Conservation (phyloP, 2,113 vertebrate genomes). For the Climacteris rufus region DNA sequence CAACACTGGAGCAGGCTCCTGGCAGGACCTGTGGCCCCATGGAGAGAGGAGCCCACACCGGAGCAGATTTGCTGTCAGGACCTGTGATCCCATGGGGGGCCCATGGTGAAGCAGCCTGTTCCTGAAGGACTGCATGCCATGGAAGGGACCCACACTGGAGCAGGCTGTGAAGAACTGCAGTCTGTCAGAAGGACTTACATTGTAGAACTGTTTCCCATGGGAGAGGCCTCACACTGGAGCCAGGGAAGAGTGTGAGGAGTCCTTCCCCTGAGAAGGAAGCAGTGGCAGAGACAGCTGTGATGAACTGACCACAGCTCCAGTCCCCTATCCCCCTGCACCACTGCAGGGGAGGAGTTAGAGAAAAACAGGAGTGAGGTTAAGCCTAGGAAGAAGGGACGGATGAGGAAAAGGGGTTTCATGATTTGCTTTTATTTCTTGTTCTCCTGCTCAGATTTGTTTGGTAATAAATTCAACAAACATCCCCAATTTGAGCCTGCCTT, state of each 20-base stretch:
- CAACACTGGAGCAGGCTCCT: not conserved
- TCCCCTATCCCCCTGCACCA: not conserved
- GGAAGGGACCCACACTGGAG: rapidly evolving
- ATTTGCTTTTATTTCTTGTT: rapidly evolving
- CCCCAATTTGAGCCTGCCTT: not conserved
- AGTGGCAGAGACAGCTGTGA: not conserved
- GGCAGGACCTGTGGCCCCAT: not conserved
- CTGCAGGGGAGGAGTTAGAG: not conserved
- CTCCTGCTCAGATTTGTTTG: not conserved
- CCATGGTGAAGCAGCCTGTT: not conserved
- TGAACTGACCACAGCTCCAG: not conserved
- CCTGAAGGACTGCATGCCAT: not conserved
- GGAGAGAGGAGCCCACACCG: not conserved
- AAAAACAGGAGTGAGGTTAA: not conserved
- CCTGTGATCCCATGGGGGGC: not conserved
- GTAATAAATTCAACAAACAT: not conserved
- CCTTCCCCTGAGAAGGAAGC: not conserved
- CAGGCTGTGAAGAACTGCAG: not conserved
- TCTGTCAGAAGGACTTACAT: rapidly evolving
- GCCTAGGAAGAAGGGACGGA: not conserved
- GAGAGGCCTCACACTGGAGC: not conserved
- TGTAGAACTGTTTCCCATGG: not conserved
- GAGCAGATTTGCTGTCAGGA: not conserved
- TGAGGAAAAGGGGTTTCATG: not conserved
- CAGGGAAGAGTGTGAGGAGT: not conserved